Base-by-base conservation (phyloP, 2,888 invertebrate species). In the Hylaea fasciaria region DNA sequence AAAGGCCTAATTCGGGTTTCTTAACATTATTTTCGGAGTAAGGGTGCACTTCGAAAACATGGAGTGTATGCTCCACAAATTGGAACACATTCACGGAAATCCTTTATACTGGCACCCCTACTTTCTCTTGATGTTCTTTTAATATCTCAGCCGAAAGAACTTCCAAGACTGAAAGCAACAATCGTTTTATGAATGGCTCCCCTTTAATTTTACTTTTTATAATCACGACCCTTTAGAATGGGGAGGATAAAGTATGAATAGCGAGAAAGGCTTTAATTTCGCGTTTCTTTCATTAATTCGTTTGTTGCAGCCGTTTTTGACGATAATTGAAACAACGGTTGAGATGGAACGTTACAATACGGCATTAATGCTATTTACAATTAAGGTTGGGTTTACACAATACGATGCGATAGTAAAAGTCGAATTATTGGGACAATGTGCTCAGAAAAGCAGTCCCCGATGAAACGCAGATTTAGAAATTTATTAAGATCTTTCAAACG, bases 201-300 rank as follows among this genome's bases (percentile, higher is more conserved):
- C 69, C 70, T 82, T 81, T 81, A 78, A 82, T 82, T 80, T 82
- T 78, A 68, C 77, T 78, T 82, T 82, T 82, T 79, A 81, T 73
- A 68, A 68, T 65, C 70, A 65, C 75, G 73, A 77, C 80, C 80
- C 80, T 80, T 83, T 81, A 64, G 10, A 8, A 32, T 32, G 32
- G 32, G 66, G 64, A 61, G 66, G 75, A 55, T 73, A 76, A 78
- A 73, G 74, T 70, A 74, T 76, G 76, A 78, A 81, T 73, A 61
- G 73, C 57, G 57, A 57, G 71, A 73, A 77, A 73, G 70, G 65
- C 68, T 76, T 77, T 72, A 71, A 75, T 78, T 77, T 74, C 52
- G 64, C 66, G 60, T 73, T 68, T 66, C 69, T 71, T 67, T 78
- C 75, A 76, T 77, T 78, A 76, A 73, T 75, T 68, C 70, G 69